Evolutionary conservation across 2,113 vertebrate genomes (phyloP).

Genomic region (Speoplatyrhinus poulsoni): DNA sequence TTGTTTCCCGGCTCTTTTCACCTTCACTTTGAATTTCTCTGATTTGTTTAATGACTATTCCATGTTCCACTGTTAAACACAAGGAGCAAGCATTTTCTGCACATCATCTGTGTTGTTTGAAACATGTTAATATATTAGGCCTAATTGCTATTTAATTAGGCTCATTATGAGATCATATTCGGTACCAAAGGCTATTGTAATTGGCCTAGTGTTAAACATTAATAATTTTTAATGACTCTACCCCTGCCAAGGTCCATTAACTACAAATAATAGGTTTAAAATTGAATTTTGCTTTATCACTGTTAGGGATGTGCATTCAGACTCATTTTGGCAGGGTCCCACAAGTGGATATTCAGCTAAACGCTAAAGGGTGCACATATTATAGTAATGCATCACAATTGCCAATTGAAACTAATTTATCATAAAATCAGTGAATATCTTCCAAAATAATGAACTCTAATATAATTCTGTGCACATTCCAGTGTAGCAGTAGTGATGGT

Average conservation of each 20-base stretch:
- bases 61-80: not conserved
- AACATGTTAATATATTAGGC: not conserved
- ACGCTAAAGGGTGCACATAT: too few species aligned
- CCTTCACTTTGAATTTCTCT: not conserved
- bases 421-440: too few species aligned
- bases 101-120: not conserved
- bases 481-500: too few species aligned
- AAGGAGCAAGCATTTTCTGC: not conserved
- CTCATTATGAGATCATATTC: not conserved
- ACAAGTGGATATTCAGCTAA: too few species aligned
- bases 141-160: not conserved
- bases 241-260: constrained; percentile 23
- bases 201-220: constrained; percentile 6
- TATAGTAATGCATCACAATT: too few species aligned
- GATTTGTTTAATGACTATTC: not conserved
- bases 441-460: too few species aligned
- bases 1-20: not conserved
- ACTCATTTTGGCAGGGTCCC: too few species aligned
- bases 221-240: constrained; percentile 25
- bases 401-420: too few species aligned
- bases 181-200: not conserved
- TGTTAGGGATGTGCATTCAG: not conserved
- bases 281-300: constrained; percentile 2
- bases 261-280: constrained; percentile 10
- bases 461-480: too few species aligned